A percentile compares a stretch with the other conserved stretches of the same genome.
These are phyloP conservation scores for Cecidostiba fungosa DNA, from an alignment of 2,888 invertebrate species.

Conservation along the genomic window DNA sequence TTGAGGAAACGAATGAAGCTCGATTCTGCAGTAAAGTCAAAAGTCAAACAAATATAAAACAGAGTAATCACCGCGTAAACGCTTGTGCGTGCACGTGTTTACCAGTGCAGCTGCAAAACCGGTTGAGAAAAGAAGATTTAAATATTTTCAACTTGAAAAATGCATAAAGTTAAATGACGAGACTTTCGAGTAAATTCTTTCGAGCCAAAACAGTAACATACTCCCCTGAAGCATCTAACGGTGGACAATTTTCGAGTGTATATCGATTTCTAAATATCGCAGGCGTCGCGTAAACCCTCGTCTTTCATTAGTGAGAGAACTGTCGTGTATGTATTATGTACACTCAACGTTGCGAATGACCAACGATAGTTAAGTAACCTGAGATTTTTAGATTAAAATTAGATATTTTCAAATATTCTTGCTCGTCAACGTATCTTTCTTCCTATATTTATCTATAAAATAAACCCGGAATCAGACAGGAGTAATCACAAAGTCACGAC, in stretches of 20 bases:
- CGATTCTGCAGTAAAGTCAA: not conserved
- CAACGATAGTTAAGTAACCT: not conserved
- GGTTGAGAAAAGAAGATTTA: not conserved
- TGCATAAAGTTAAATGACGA: not conserved
- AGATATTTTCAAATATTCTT: not conserved
- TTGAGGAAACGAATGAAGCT: not conserved
- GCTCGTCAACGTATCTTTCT: too few relatives aligned
- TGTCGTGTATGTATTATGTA: not conserved
- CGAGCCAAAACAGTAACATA: not conserved
- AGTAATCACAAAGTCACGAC: not conserved
- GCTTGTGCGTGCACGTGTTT: not conserved
- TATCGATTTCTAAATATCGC: not conserved
- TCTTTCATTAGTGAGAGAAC: constrained; percentile 41
- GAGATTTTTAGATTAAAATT: not conserved
- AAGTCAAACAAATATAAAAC: constrained; percentile 7
- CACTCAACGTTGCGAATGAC: not conserved
- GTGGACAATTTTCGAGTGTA: not conserved
- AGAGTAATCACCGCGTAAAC: constrained; percentile 23
- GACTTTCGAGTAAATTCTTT: constrained; percentile 34
- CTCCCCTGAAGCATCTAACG: not conserved
- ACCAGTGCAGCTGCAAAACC: not conserved
- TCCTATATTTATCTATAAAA: not conserved
- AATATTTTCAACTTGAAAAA: not conserved
- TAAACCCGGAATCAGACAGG: not conserved
- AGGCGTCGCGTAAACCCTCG: constrained; percentile 29